Base-by-base conservation (phyloP, 2,113 vertebrate species). In the Pholis gunnellus region DNA sequence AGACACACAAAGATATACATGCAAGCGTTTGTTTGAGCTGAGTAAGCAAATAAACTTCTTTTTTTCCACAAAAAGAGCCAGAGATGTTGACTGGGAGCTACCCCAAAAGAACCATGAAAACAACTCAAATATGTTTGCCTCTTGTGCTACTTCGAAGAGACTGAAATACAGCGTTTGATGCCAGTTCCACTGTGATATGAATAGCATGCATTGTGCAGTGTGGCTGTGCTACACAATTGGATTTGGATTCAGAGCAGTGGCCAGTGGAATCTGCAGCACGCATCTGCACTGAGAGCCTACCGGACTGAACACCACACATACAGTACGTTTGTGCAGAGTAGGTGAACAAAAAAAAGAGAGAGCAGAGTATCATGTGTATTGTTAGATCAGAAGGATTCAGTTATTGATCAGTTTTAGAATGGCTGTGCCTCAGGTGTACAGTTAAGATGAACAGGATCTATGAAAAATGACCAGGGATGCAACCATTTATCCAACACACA, bases 401-500 rank as follows among this genome's bases (percentile, higher is more conserved):
- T 34, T 27, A 82, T 83, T 56, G 86, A 83, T 78, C 66, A 68
- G 25, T 72, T 65, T 46, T 10, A 48, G 74, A 66, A 64, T 27
- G 17, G 48, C 13, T 6, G 66, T 61, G 73, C 27, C 82, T 82
- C 72, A 73, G 65, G 78, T 66, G 78, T 59, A 75, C 27, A 65
- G 75, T 83, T 71, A 79, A 81, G 73, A 78, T 60, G 61, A 78
- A 83, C 71, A 4, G 72, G 79, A 89, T 90, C 78, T 52, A 78
- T 88, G 48, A 44, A 48, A 78, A 84, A 75, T 72, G 72, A 44
- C 75, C 15, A 36, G 13, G 36, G 68, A 83, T 73, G 27, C 22
- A 83, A 29, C 27, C 54, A 44, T 75, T 80, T 82, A 72, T 75
- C 57, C 34, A 50, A 22, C 25, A 69, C 57, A 60, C 15, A 48